Base-by-base conservation (phyloP, 2,797 vertebrate genomes). In the Synanceia verrucosa region DNA sequence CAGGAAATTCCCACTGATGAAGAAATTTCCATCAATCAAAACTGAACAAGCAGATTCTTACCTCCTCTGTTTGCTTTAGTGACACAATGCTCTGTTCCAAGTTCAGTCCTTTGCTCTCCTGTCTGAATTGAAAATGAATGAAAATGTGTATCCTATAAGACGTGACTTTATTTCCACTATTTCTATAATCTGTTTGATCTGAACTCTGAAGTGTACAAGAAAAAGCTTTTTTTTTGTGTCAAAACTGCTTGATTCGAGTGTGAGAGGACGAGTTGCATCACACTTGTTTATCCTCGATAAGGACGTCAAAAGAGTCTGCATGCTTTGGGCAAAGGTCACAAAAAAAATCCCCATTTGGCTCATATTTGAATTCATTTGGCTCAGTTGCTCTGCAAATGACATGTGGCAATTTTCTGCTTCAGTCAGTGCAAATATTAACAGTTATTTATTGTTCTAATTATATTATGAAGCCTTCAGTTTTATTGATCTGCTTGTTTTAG, bases 1-100 rank as follows among this genome's bases (percentile, higher is more conserved):
- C 83, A 72, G 87, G 89, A 89, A 83, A 85, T 78, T 34, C 87
- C 84, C 10, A n/a, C n/a, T 44, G 5, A 1, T 85, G 78, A 65
- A 26, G 60, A 84, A 86, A 87, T 28, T 6, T 18, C 44, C 4
- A 18, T 60, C 2, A 4, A n/a, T 51, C 3, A n/a, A 58, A 50
- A 47, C 13, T 11, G 23, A 39, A 34, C 12, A 21, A 5, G 1
- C 39, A 36, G 37, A 72, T 43, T 24, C 14, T 21, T 23, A 4
- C 13, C 3, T 10, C 34, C 14, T 24, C 6, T 44, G 13, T 47
- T 48, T 13, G 41, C 12, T 18, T n/a, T 63, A 50, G 47, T 24
- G 26, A 69, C 48, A 8, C 14, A 2, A 18, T 56, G 63, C 70
- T 66, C 33, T 50, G 37, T 51, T 59, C 21, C 33, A 60, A 65